Percentiles rank a stretch among this genome's conserved stretches.
These are phyloP conservation scores for Leptarthrus brevirostris DNA, from an alignment of 2,888 invertebrate genomes.

Conservation along the genomic window DNA sequence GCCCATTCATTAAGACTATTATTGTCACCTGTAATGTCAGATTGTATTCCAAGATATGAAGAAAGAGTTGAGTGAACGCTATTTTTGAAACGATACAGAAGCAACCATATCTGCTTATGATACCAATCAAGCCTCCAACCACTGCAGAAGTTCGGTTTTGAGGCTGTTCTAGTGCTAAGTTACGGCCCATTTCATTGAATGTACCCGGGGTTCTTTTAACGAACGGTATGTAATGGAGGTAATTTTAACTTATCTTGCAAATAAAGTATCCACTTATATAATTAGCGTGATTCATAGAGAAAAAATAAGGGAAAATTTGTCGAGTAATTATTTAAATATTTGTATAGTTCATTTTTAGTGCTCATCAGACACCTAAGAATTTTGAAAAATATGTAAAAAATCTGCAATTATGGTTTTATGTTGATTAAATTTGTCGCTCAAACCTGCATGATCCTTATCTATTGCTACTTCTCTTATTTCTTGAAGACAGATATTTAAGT, in stretches of 20 bases:
- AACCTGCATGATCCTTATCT: slow-evolving; percentile 1
- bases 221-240: neutral
- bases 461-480: no score
- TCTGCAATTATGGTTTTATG: slow-evolving; percentile 2
- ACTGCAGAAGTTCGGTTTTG: slow-evolving; percentile 27
- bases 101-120: neutral
- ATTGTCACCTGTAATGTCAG: no score
- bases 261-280: neutral
- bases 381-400: slow-evolving; percentile 1
- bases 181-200: slow-evolving; percentile 2
- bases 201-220: slow-evolving; percentile 4
- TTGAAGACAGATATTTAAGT: neutral
- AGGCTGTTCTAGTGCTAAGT: slow-evolving; percentile 26
- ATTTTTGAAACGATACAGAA: no score
- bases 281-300: neutral
- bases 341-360: slow-evolving; percentile 26
- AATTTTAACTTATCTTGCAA: neutral
- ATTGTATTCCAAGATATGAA: no score
- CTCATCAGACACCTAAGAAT: no score
- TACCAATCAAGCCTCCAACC: slow-evolving; percentile 19
- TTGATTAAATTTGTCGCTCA: slow-evolving; percentile 17
- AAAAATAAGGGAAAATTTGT: slow-evolving; percentile 16
- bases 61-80: no score
- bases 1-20: no score
- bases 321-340: slow-evolving; percentile 27